Evolutionary conservation across 2,888 invertebrate species (phyloP).

Genomic region (Eulithis prunata): DNA sequence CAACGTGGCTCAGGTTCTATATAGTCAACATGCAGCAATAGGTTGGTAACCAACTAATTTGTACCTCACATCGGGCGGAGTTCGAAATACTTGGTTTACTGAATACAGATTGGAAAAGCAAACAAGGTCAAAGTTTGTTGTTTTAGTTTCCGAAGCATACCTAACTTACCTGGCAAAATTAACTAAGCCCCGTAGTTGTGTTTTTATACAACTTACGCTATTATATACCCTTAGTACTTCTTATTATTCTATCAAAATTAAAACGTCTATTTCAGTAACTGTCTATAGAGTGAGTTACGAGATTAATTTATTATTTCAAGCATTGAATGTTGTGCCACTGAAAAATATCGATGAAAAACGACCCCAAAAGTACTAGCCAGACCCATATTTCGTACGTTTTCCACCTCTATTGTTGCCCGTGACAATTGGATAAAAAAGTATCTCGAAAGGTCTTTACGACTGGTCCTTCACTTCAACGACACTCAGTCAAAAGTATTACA

Average conservation of each 20-base stretch:
- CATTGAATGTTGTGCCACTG: too few species aligned
- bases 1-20: slow-evolving; percentile 16
- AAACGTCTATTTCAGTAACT: too few species aligned
- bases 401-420: slow-evolving; percentile 50
- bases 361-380: slow-evolving; percentile 29
- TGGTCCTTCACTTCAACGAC: slow-evolving; percentile 61
- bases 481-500: slow-evolving; percentile 67
- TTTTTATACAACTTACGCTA: too few species aligned
- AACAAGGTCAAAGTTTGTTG: slow-evolving; percentile 8
- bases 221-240: too few species aligned
- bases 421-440: slow-evolving; percentile 70
- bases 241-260: too few species aligned
- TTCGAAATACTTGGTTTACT: slow-evolving; percentile 10
- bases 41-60: slow-evolving; percentile 17
- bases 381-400: slow-evolving; percentile 42
- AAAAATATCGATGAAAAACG: slow-evolving; percentile 29
- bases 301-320: too few species aligned
- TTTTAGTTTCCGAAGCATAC: not conserved
- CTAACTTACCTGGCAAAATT: too few species aligned
- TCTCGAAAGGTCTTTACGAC: slow-evolving; percentile 54
- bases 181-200: too few species aligned
- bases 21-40: slow-evolving; percentile 11
- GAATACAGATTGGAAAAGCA: slow-evolving; percentile 10
- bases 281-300: too few species aligned
- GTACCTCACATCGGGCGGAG: slow-evolving; percentile 6